phyloP scores from a whole-genome alignment of 1,140 invertebrate genomes.

The Drosophila sucinea region DNA sequence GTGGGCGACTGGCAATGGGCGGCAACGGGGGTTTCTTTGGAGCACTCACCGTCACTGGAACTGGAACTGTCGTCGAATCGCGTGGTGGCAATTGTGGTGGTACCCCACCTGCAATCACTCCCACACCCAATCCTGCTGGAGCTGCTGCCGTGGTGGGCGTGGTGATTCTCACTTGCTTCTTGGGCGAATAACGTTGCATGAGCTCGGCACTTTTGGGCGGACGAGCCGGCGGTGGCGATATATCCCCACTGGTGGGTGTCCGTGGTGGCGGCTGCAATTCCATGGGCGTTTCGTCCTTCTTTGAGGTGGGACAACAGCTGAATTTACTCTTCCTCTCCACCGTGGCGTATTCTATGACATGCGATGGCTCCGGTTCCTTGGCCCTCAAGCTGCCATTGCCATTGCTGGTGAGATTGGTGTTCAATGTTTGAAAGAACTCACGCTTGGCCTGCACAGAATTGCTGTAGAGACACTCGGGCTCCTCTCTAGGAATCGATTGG shows the following conservation, averaged over 20 bases:
- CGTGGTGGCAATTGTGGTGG: slow-evolving; percentile 84
- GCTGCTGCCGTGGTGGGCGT: slow-evolving; percentile 18
- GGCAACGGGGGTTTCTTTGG: slow-evolving; percentile 89
- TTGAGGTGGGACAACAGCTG: slow-evolving; percentile 87
- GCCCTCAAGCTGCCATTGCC: slow-evolving; percentile 29
- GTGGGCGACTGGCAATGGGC: slow-evolving; percentile 86
- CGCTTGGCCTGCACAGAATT: slow-evolving; percentile 72
- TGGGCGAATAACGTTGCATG: slow-evolving; percentile 78
- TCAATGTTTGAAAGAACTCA: slow-evolving; percentile 68
- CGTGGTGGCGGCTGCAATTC: slow-evolving; percentile 84
- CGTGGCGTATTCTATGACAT: slow-evolving; percentile 87
- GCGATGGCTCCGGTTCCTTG: slow-evolving; percentile 44
- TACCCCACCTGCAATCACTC: slow-evolving; percentile 6
- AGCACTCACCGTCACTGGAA: slow-evolving; percentile 79
- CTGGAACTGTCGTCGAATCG: slow-evolving; percentile 78
- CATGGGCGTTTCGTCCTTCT: slow-evolving; percentile 64
- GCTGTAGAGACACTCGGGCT: slow-evolving; percentile 69
- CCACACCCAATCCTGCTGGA: slow-evolving; percentile 11
- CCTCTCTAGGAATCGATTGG: background rate
- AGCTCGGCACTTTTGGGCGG: slow-evolving; percentile 85
- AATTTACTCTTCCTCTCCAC: slow-evolving; percentile 88
- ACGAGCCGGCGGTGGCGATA: slow-evolving; percentile 84
- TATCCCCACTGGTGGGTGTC: slow-evolving; percentile 83
- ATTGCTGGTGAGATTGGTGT: slow-evolving; percentile 54
- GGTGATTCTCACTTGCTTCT: slow-evolving; percentile 71